Conservation (phyloP, 2,888 invertebrate species). For the Noctua fimbriata region DNA sequence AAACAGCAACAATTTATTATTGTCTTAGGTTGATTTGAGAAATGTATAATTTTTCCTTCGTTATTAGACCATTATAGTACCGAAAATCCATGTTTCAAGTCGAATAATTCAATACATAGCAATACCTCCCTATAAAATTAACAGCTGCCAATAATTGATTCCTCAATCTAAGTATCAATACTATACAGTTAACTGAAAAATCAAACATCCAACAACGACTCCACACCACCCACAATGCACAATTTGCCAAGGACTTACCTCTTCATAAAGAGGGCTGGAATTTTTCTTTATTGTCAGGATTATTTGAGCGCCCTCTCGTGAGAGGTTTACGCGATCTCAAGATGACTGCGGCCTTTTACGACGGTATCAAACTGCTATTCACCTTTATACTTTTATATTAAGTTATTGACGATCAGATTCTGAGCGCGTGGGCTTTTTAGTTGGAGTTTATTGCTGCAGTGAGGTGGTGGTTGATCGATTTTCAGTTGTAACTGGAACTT, state of each 20-base stretch:
- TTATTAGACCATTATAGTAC: too few relatives aligned
- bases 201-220: constrained; percentile 62
- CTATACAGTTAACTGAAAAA: background rate
- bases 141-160: background rate
- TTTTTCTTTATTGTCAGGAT: constrained; percentile 90
- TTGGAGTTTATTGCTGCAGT: constrained; percentile 55
- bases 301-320: constrained; percentile 86
- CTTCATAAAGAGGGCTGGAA: constrained; percentile 90
- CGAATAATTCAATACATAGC: background rate
- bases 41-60: background rate
- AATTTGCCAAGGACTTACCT: constrained; percentile 90
- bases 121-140: background rate
- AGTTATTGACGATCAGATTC: constrained; percentile 81
- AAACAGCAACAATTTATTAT: background rate
- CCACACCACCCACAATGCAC: constrained; percentile 73
- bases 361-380: constrained; percentile 86
- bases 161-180: background rate
- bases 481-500: constrained; percentile 21
- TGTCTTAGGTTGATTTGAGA: background rate
- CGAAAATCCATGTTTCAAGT: background rate
- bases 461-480: constrained; percentile 18
- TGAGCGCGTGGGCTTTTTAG: constrained; percentile 61
- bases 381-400: constrained; percentile 86
- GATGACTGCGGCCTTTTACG: constrained; percentile 88
- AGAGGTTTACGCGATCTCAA: constrained; percentile 88